These are phyloP conservation scores for Drosophila ambigua DNA, from an alignment of 1,140 invertebrate genomes.

Conservation along the genomic window DNA sequence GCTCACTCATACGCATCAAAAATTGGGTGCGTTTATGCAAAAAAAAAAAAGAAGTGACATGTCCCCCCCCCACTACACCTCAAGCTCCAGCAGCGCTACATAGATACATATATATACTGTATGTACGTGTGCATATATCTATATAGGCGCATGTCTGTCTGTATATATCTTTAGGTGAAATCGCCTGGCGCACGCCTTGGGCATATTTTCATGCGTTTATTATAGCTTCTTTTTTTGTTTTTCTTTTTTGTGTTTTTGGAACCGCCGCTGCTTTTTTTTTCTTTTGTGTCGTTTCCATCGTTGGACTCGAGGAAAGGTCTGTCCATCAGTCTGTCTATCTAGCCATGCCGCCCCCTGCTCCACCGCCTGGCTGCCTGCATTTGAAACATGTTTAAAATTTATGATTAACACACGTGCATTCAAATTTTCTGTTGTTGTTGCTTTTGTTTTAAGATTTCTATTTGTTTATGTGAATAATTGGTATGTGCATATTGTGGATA, in stretches of 20 bases:
- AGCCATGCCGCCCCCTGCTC: not conserved
- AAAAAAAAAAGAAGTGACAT: conserved; percentile 56
- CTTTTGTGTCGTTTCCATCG: too few relatives aligned
- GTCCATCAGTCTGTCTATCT: not conserved
- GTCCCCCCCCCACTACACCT: conserved; percentile 5
- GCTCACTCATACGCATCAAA: conserved; percentile 63
- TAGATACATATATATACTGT: too few relatives aligned
- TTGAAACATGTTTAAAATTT: conserved; percentile 80
- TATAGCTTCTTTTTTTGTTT: conserved; percentile 53
- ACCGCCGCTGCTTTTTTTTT: conserved; percentile 24
- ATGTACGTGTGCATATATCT: too few relatives aligned
- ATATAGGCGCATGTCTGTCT: too few relatives aligned
- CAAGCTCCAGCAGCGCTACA: not conserved
- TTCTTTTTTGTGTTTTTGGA: conserved; percentile 46
- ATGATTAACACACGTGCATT: conserved; percentile 78
- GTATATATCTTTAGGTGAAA: conserved; percentile 58
- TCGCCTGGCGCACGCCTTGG: conserved; percentile 74
- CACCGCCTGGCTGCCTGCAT: conserved; percentile 24
- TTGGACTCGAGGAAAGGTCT: conserved; percentile 1
- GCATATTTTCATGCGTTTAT: conserved; percentile 81
- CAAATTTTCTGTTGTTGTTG: conserved; percentile 47
- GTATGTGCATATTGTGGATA: conserved; percentile 60
- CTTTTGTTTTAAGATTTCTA: conserved; percentile 66
- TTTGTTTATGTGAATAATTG: conserved; percentile 74
- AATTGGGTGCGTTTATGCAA: conserved; percentile 81